Base-by-base conservation (phyloP, 2,888 invertebrate species). In the Anarsia innoxiella region DNA sequence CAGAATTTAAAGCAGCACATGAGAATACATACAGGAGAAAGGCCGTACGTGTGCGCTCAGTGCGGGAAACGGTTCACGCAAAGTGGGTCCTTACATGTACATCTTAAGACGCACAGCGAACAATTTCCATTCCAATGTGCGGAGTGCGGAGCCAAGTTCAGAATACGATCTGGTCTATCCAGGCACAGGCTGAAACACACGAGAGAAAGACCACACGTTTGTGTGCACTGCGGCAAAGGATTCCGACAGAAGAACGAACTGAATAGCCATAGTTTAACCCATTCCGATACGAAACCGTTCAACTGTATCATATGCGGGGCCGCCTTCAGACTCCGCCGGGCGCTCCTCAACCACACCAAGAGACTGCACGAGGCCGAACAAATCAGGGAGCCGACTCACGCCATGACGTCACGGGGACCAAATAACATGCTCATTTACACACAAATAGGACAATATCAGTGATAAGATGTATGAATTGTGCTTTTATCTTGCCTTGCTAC, bases 21-120 rank as follows among this genome's bases (percentile, higher is more conserved):
- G 39, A 61, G 87, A n/a, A 87, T 86, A 26, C 89, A 89, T 59
- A 88, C 88, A 4, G 87, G 88, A 36, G 88, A 88, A 61, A 65
- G 87, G 10, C 88, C 88, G 0, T 87, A 77, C 59, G 79, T 80
- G 13, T 89, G 89, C 51, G 66, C 86, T 37, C 64, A 82, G 1
- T 90, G 90, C 57, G 89, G 88, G 2, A 89, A 89, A 59, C 59
- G 88, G 0, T 90, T 90, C 68, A 88, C 88, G 38, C 90, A 90
- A 56, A 88, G 89, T 53, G 89, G 89, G 0, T 88, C 89, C 1
- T 63, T 90, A 26, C 88, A 89, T 61, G 88, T 88, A 12, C 90
- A 90, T 54, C 76, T 85, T 35, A 84, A 87, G 29, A 88, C 87
- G 3, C 90, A 90, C 61, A 76, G 76, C 26, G 74, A 87, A 41